Evolutionary conservation across 2,113 vertebrate genomes (phyloP).

Genomic region (Tupaia chinensis): DNA sequence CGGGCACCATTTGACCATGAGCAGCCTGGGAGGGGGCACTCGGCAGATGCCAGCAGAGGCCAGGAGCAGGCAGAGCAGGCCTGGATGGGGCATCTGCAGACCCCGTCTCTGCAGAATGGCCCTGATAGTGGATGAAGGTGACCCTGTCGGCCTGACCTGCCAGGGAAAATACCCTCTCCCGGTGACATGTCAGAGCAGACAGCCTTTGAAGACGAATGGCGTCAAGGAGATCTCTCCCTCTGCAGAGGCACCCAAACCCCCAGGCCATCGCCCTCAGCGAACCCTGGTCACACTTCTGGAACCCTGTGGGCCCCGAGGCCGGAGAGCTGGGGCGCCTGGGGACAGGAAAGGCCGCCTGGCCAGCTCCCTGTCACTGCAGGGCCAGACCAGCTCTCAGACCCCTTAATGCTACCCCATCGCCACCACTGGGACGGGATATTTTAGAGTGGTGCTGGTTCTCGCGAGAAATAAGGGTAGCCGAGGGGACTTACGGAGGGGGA

Average conservation of each 20-base stretch:
- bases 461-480: not conserved
- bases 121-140: not conserved
- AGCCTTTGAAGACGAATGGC: not conserved
- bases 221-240: not conserved
- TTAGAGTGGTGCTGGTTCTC: not conserved
- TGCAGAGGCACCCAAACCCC: not conserved
- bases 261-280: not conserved
- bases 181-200: not conserved
- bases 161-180: not conserved
- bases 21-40: not conserved
- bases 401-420: not conserved
- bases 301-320: not conserved
- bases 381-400: not conserved
- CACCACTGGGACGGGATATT: not conserved
- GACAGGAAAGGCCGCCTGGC: too few relatives aligned
- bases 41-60: not conserved
- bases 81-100: not conserved
- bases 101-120: not conserved
- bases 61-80: not conserved
- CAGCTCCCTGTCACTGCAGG: fast-evolving
- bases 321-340: not conserved
- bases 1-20: not conserved
- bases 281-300: not conserved
- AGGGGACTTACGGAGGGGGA: not conserved
- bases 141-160: not conserved